Percentiles rank a stretch among this genome's conserved stretches.
Conservation (phyloP, 2,888 invertebrate genomes). For the Rhagophthalmus giganteus region DNA sequence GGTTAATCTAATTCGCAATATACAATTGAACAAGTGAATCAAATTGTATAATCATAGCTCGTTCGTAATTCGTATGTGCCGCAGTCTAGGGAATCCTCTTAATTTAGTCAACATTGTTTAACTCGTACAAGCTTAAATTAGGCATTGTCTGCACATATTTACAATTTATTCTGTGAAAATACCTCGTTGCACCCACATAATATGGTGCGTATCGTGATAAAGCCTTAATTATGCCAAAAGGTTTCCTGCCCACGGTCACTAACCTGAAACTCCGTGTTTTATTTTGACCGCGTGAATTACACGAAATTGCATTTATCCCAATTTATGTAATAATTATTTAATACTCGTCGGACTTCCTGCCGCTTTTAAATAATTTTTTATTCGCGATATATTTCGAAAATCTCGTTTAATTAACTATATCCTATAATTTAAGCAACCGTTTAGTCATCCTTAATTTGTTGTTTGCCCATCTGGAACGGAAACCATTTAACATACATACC, state of each 20-base stretch:
- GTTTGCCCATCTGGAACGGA: too few relatives aligned
- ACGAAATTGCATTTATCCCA: constrained; percentile 13
- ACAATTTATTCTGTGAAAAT: constrained; percentile 24
- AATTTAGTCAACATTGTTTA: constrained; percentile 20
- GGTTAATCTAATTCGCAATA: constrained; percentile 18
- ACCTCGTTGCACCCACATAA: constrained; percentile 12
- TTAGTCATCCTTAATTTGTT: too few relatives aligned
- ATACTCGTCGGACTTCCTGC: neutral
- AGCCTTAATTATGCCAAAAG: constrained; percentile 17
- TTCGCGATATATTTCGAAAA: too few relatives aligned
- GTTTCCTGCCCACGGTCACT: constrained; percentile 12
- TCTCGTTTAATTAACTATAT: too few relatives aligned
- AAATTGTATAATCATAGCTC: constrained; percentile 19
- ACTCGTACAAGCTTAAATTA: constrained; percentile 17
- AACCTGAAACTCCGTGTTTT: constrained; percentile 10
- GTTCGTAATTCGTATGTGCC: constrained; percentile 12
- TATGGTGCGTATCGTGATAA: constrained; percentile 14
- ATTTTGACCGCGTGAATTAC: constrained; percentile 10
- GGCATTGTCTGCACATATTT: constrained; percentile 24
- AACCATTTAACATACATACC: too few relatives aligned
- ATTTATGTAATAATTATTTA: constrained; percentile 8
- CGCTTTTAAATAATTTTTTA: neutral
- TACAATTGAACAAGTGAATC: constrained; percentile 18
- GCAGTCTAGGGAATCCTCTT: constrained; percentile 20
- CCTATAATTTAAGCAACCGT: too few relatives aligned